These are phyloP conservation scores for Physocephala rufipes DNA, from an alignment of 2,888 invertebrate species.

Conservation along the genomic window DNA sequence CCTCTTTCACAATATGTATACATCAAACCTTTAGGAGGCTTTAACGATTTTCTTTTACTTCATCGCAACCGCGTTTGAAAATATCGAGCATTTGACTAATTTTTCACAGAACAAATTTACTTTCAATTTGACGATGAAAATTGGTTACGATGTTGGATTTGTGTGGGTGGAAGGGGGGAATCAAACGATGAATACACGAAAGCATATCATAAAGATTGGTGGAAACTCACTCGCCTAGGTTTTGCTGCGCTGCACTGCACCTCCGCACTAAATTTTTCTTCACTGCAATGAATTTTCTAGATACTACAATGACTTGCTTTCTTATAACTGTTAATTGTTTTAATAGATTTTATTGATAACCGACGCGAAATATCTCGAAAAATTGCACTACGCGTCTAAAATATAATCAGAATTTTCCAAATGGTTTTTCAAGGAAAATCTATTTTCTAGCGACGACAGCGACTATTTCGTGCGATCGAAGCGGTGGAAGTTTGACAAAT, in stretches of 20 bases:
- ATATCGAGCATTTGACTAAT: background rate
- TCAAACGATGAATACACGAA: slow-evolving; percentile 8
- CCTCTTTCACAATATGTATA: slow-evolving; percentile 7
- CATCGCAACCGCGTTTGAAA: background rate
- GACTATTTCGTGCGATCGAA: slow-evolving; percentile 36
- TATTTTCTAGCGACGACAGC: slow-evolving; percentile 22
- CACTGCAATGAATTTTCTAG: slow-evolving; percentile 5
- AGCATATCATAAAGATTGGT: slow-evolving; percentile 1
- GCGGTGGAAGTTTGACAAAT: slow-evolving; percentile 47
- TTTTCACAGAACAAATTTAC: slow-evolving; percentile 8
- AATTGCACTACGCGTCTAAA: slow-evolving; percentile 31
- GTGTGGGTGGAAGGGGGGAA: background rate
- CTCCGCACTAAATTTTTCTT: slow-evolving; percentile 14
- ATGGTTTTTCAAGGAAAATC: slow-evolving; percentile 29
- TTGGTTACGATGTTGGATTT: background rate
- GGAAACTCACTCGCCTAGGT: slow-evolving; percentile 22
- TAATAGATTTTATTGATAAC: background rate
- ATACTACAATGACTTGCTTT: background rate
- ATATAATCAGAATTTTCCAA: slow-evolving; percentile 29
- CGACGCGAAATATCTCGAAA: background rate
- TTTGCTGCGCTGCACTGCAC: slow-evolving; percentile 5
- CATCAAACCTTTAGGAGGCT: slow-evolving; percentile 10
- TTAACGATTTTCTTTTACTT: slow-evolving; percentile 14
- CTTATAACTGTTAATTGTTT: slow-evolving; percentile 4
- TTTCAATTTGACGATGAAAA: background rate